Evolutionary conservation across 37 sponge, comb jelly and placozoan species (phyloP).

Genomic region (Ephydatia muelleri): DNA sequence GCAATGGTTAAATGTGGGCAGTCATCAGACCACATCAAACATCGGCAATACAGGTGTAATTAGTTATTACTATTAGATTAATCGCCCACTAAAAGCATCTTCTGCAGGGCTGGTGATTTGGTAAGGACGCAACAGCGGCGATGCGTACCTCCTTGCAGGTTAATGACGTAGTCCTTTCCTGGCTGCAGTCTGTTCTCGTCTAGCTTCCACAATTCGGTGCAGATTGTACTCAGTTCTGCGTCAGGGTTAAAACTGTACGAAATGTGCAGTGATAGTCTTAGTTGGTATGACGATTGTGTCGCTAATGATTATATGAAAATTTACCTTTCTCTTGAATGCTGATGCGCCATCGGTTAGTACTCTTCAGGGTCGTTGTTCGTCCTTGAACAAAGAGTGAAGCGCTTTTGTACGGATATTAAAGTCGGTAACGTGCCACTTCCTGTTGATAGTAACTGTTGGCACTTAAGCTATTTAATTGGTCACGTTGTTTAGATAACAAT

Average conservation of each 20-base stretch:
- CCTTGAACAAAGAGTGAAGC: not conserved
- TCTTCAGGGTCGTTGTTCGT: not conserved
- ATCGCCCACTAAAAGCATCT: not conserved
- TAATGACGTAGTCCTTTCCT: slow-evolving; percentile 70
- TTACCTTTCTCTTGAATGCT: not conserved
- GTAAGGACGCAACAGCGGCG: not conserved
- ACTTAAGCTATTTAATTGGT: too few species aligned
- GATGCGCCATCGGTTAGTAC: not conserved
- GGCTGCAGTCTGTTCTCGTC: slow-evolving; percentile 77
- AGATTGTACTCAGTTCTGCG: slow-evolving; percentile 53
- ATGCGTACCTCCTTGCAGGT: slow-evolving; percentile 73
- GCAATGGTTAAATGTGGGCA: not conserved
- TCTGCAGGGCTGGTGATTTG: too few species aligned
- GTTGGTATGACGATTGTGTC: not conserved
- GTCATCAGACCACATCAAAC: not conserved
- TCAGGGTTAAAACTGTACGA: slow-evolving; percentile 22
- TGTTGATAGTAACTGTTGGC: not conserved
- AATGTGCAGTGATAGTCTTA: not conserved
- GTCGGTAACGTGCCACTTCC: not conserved
- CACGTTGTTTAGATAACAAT: too few species aligned
- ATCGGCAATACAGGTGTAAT: not conserved
- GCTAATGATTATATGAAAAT: not conserved
- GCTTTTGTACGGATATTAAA: not conserved
- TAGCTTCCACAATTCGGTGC: slow-evolving; percentile 68
- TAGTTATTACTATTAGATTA: not conserved